phyloP scores from a whole-genome alignment of 2,113 vertebrate genomes.

The Apaloderma vittatum region DNA sequence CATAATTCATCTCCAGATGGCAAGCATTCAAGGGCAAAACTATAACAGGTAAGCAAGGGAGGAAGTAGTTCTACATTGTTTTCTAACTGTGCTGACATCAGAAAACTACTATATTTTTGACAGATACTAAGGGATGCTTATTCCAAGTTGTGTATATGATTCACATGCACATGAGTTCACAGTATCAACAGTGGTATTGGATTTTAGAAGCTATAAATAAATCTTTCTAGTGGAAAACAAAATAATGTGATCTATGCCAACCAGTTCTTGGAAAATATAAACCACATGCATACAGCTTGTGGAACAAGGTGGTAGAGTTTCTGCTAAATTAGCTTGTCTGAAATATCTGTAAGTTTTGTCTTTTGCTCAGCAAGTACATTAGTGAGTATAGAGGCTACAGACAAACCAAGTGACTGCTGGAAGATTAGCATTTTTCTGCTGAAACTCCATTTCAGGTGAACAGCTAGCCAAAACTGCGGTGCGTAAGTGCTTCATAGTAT shows the following conservation, averaged over 20 bases:
- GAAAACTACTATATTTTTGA: background rate
- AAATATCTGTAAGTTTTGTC: background rate
- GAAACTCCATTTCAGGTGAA: background rate
- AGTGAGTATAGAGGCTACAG: background rate
- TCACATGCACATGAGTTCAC: background rate
- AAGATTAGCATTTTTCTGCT: background rate
- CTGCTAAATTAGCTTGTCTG: background rate
- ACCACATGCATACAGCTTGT: background rate
- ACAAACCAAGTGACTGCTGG: background rate
- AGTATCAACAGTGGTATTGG: background rate
- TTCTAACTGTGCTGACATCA: background rate
- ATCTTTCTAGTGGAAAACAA: constrained; percentile 23
- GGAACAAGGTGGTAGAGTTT: background rate
- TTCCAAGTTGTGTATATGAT: background rate
- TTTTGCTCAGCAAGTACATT: background rate
- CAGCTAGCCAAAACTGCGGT: background rate
- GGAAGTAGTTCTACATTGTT: background rate
- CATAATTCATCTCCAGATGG: background rate
- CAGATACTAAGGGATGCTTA: background rate
- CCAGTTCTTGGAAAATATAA: constrained; percentile 41
- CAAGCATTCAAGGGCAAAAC: background rate
- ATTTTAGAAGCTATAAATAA: background rate
- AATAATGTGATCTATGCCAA: background rate
- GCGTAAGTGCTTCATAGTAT: background rate
- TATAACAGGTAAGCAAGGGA: background rate